Conservation (phyloP, 1,140 invertebrate genomes). For the Campoletis sonorensis region DNA sequence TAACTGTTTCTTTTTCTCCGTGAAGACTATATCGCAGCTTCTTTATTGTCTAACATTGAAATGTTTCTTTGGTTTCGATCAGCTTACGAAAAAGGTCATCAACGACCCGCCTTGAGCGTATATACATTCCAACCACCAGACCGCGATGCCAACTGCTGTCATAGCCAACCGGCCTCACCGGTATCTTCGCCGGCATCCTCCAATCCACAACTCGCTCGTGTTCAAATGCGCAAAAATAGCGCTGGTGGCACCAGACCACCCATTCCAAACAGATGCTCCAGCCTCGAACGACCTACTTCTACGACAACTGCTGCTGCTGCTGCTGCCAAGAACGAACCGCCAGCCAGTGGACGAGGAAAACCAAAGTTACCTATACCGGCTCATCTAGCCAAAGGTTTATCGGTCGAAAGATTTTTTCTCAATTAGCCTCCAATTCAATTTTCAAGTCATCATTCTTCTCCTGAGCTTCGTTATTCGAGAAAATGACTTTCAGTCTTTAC, state of each 20-base stretch:
- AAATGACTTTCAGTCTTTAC: too few relatives aligned
- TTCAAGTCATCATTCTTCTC: too few relatives aligned
- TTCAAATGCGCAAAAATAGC: conserved; percentile 72
- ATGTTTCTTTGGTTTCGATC: conserved; percentile 48
- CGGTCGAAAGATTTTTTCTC: too few relatives aligned
- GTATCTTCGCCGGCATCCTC: conserved; percentile 75
- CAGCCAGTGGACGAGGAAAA: conserved; percentile 76
- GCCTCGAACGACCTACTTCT: conserved; percentile 81
- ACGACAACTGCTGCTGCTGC: conserved; percentile 80
- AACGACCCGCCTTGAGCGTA: conserved; percentile 89
- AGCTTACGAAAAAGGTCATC: conserved; percentile 90
- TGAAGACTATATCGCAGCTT: too few relatives aligned
- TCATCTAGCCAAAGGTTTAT: conserved; percentile 84
- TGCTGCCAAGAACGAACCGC: conserved; percentile 77
- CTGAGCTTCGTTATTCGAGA: too few relatives aligned
- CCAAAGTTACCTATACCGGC: conserved; percentile 83
- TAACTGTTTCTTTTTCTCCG: too few relatives aligned
- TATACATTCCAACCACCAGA: conserved; percentile 91
- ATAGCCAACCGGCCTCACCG: conserved; percentile 80
- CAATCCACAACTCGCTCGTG: conserved; percentile 64
- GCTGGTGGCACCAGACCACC: conserved; percentile 67
- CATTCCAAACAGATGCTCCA: conserved; percentile 84
- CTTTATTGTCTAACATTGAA: too few relatives aligned
- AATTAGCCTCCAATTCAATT: not conserved
- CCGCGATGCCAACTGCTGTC: conserved; percentile 69